A percentile compares a stretch with the other conserved stretches of the same genome.
These are phyloP conservation scores for Nineta flava DNA, from an alignment of 2,888 invertebrate genomes.

Conservation along the genomic window DNA sequence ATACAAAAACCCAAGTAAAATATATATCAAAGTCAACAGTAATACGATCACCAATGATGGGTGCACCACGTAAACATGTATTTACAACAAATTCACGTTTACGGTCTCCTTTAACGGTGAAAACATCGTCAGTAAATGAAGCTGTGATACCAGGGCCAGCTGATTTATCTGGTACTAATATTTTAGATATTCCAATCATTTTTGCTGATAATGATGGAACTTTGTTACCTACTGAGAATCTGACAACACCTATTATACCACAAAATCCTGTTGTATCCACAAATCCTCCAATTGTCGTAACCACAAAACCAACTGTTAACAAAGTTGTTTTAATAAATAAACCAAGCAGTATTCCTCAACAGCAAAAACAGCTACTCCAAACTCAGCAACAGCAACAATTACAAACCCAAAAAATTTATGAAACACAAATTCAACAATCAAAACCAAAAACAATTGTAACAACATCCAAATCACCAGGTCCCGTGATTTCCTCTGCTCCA, in stretches of 20 bases:
- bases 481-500: conserved; percentile 10
- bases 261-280: conserved; percentile 5
- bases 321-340: conserved; percentile 17
- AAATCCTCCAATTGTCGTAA: conserved; percentile 9
- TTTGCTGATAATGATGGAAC: conserved; percentile 37
- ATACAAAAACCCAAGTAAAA: conserved; percentile 1
- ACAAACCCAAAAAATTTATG: conserved; percentile 3
- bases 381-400: not conserved
- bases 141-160: conserved; percentile 17
- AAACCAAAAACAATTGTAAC: conserved; percentile 9
- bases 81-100: conserved; percentile 2
- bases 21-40: conserved; percentile 2
- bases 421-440: conserved; percentile 5
- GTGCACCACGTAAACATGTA: conserved; percentile 1
- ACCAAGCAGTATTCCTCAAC: conserved; percentile 8
- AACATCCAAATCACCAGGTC: conserved; percentile 11
- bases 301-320: conserved; percentile 10
- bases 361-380: too few species aligned
- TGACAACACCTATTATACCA: conserved; percentile 5
- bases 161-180: conserved; percentile 35
- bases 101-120: not conserved
- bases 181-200: conserved; percentile 47
- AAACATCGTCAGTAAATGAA: not conserved
- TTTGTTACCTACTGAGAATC: conserved; percentile 5
- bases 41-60: conserved; percentile 1